Evolutionary conservation across 2,797 vertebrate species (phyloP).

Genomic region (Dicrostonyx torquatus): DNA sequence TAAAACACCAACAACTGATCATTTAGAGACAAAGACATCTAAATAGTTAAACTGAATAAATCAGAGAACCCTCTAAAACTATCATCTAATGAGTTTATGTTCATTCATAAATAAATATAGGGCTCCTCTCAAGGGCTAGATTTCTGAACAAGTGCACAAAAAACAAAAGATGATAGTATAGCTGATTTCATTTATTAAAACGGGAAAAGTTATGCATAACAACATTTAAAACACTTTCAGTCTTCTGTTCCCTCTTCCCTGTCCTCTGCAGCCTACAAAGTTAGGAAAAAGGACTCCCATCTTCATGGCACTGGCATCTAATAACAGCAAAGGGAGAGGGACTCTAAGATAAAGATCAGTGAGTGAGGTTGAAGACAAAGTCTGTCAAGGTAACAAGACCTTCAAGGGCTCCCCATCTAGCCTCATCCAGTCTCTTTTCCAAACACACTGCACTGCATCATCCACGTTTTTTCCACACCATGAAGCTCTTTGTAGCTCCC

Average conservation of each 20-base stretch:
- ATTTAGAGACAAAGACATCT: constrained; percentile 39
- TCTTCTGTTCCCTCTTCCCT: background rate
- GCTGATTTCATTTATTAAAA: constrained; percentile 30
- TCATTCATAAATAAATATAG: constrained; percentile 41
- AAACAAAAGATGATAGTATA: background rate
- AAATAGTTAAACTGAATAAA: constrained; percentile 14
- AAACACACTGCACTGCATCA: background rate
- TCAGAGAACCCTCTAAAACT: background rate
- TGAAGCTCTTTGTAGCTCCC: constrained; percentile 1
- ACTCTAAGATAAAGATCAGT: background rate
- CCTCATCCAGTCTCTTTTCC: background rate
- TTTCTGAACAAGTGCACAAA: constrained; percentile 36
- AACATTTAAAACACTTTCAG: background rate
- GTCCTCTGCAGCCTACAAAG: background rate
- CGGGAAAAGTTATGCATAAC: background rate
- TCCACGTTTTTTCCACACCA: background rate
- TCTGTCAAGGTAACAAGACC: constrained; percentile 24
- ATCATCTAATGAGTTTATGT: background rate
- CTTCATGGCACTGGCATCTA: background rate
- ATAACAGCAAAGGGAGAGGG: background rate
- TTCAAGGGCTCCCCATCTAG: background rate
- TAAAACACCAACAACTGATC: background rate
- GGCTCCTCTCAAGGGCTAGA: background rate
- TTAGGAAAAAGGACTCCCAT: background rate
- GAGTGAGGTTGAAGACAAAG: background rate